Base-by-base conservation (phyloP, 2,797 vertebrate genomes). In the Syngnathus acus region DNA sequence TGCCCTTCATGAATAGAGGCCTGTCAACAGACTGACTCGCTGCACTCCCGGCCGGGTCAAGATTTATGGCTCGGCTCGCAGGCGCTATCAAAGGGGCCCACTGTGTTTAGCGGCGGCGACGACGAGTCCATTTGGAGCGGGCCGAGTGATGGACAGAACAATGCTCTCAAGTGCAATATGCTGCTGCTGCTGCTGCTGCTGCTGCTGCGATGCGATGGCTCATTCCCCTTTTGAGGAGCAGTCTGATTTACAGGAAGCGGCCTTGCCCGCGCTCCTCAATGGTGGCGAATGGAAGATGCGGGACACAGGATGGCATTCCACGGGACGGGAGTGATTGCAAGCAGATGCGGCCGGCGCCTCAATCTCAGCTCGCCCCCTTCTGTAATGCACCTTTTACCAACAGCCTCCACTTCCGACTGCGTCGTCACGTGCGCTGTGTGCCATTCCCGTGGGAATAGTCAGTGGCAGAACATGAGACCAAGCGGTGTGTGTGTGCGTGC, bases 151-250 rank as follows among this genome's bases (percentile, higher is more conserved):
- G 42, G 76, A 50, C 73, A 78, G 77, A 81, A 82, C 73, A 71
- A 75, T 76, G 71, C 75, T 83, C 72, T 85, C 72, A 39, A 82
- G 82, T 66, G 82, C 84, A 87, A 88, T 85, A 86, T 77, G 86
- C 77, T 79, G 16, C 42, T 45, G 2, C 42, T 65, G 72, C 65
- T 80, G 71, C 57, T 62, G 70, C 68, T 79, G 68, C 58, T 75
- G 48, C 26, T 2, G 26, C 26, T 26, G 26, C 26, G 23, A 26
- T 26, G 26, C 26, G 26, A 32, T 3, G 26, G 26, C 26, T 32
- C 3, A 32, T 76, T 78, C 26, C 9, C 74, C 80, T 80, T 74
- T 64, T 62, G 81, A 69, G 64, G 66, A 63, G 61, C 67, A 68
- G 66, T 61, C 72, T 16, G 17, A 68, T 69, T 54, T 43, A 70